Evolutionary conservation across 2,113 vertebrate species (phyloP).

Genomic region (Ptychochromis oligacanthus): DNA sequence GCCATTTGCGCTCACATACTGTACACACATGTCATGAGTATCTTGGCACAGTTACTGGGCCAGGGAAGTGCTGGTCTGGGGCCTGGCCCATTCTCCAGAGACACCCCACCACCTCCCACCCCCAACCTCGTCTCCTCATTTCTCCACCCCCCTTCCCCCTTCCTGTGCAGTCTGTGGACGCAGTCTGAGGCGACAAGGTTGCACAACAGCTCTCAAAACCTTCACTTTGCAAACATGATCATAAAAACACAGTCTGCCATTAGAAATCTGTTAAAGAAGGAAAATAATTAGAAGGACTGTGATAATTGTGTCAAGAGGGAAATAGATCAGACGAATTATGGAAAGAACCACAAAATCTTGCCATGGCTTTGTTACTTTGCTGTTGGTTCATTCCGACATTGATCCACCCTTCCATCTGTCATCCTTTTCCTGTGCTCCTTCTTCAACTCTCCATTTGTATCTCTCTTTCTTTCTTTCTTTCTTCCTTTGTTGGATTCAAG

Average conservation of each 20-base stretch:
- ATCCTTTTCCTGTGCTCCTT: conserved; percentile 78
- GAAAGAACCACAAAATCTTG: conserved; percentile 67
- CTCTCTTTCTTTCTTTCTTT: conserved; percentile 63
- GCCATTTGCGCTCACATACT: conserved; percentile 78
- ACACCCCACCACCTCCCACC: conserved; percentile 31
- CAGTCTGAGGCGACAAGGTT: conserved; percentile 76
- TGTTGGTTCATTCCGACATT: conserved; percentile 73
- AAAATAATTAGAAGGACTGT: conserved; percentile 76
- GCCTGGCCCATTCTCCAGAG: conserved; percentile 76
- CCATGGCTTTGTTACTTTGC: conserved; percentile 77
- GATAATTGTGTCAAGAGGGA: conserved; percentile 80
- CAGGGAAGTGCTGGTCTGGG: conserved; percentile 78
- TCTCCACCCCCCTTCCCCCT: conserved; percentile 60
- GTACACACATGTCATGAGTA: conserved; percentile 78
- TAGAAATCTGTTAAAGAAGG: conserved; percentile 64
- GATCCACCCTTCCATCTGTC: conserved; percentile 83
- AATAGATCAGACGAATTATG: conserved; percentile 75
- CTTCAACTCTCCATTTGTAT: conserved; percentile 61
- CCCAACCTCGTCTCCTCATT: conserved; percentile 22
- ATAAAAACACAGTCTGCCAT: conserved; percentile 63
- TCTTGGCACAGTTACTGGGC: conserved; percentile 77
- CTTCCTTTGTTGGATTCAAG: conserved; percentile 74
- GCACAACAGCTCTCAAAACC: conserved; percentile 66
- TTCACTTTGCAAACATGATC: conserved; percentile 54
- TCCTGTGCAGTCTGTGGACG: conserved; percentile 77